phyloP scores from a whole-genome alignment of 1,140 invertebrate genomes.

The Drosophila orena region DNA sequence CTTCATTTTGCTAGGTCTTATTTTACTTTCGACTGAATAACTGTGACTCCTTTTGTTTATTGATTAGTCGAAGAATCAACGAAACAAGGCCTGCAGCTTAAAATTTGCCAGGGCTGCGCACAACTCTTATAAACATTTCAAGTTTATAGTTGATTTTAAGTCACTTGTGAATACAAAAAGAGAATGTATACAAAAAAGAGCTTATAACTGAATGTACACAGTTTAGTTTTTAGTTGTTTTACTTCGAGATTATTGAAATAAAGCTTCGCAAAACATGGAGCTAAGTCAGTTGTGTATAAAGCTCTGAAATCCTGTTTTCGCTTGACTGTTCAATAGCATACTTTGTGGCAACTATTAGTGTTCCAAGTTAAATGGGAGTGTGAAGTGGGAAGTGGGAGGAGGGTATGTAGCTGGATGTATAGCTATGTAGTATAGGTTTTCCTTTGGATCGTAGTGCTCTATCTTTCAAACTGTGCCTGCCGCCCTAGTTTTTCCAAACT shows the following conservation, averaged over 20 bases:
- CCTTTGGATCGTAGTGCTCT: not conserved
- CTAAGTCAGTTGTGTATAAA: not conserved
- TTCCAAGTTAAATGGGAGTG: not conserved
- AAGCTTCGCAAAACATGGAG: not conserved
- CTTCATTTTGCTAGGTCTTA: not conserved
- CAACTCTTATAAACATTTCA: not conserved
- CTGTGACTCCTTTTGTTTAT: slow-evolving; percentile 8
- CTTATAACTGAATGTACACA: not conserved
- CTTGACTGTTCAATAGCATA: not conserved
- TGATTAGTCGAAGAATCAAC: slow-evolving; percentile 17
- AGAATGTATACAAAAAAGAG: not conserved
- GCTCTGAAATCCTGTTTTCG: too few species aligned
- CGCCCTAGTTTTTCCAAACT: not conserved
- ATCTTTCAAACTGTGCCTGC: not conserved
- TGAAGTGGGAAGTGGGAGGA: too few species aligned
- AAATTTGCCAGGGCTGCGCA: not conserved
- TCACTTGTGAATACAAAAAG: not conserved
- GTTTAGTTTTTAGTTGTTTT: slow-evolving; percentile 7
- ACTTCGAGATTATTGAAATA: not conserved
- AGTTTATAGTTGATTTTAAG: not conserved
- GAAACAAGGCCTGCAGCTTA: not conserved
- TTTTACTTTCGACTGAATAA: not conserved
- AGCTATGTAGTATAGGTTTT: not conserved
- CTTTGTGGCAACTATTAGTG: not conserved
- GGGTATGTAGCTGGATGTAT: too few species aligned